phyloP scores from a whole-genome alignment of 2,113 vertebrate genomes.

The Limanda limanda region DNA sequence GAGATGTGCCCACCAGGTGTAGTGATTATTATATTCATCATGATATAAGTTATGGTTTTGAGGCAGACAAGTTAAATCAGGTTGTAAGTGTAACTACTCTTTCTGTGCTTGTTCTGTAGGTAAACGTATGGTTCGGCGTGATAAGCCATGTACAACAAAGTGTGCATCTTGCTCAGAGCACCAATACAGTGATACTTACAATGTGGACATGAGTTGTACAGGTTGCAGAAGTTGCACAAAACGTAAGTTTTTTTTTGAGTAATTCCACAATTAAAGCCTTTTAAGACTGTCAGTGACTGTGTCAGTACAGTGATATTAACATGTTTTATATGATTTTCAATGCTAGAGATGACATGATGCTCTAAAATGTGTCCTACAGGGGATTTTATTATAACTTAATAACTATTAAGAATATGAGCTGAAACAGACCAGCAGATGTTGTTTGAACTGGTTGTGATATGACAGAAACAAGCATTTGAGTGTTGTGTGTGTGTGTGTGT shows the following conservation, averaged over 20 bases:
- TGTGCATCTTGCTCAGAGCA: not conserved
- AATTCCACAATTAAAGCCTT: constrained; percentile 10
- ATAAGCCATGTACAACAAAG: rapidly evolving
- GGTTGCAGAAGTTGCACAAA: constrained; percentile 37
- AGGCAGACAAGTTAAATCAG: not conserved
- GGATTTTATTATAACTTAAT: not conserved
- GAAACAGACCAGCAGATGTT: not conserved
- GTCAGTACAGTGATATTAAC: too few relatives aligned
- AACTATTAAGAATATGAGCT: too few relatives aligned
- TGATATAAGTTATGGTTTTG: not conserved
- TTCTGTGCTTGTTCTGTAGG: constrained; percentile 53
- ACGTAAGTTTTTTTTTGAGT: too few relatives aligned
- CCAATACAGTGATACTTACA: constrained; percentile 22
- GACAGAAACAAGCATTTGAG: too few relatives aligned
- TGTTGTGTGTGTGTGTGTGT: not conserved
- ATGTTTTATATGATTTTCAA: not conserved
- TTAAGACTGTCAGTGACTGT: not conserved
- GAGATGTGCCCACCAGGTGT: constrained; percentile 67
- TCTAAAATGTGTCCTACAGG: too few relatives aligned
- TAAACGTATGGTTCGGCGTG: not conserved
- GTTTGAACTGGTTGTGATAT: not conserved
- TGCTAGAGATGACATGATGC: too few relatives aligned
- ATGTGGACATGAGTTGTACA: not conserved
- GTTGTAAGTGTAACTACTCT: not conserved
- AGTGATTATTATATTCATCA: not conserved